Conservation (phyloP, 2,113 vertebrate genomes). For the Oryzias woworae region DNA sequence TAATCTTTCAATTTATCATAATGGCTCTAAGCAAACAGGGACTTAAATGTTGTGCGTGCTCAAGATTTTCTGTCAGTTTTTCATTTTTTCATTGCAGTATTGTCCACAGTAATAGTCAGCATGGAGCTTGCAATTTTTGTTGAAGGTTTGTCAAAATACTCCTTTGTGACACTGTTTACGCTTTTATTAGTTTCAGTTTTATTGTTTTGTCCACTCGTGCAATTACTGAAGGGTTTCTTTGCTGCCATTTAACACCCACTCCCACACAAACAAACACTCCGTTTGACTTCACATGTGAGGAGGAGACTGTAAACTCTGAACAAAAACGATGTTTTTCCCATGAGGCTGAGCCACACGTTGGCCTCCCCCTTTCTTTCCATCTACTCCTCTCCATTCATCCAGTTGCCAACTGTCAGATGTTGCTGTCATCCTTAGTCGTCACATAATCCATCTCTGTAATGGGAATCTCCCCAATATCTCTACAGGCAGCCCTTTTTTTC, state of each 20-base stretch:
- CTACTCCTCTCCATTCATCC: slow-evolving; percentile 50
- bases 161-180: neutral
- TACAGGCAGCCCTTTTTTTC: slow-evolving; percentile 29
- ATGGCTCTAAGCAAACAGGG: too few relatives aligned
- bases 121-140: slow-evolving; percentile 4
- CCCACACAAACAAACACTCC: slow-evolving; percentile 2
- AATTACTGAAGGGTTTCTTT: slow-evolving; percentile 9
- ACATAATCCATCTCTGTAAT: slow-evolving; percentile 64
- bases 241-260: neutral
- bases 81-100: neutral
- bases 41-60: neutral
- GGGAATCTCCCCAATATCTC: slow-evolving; percentile 59
- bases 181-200: neutral
- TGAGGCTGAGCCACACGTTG: slow-evolving; percentile 29
- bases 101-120: neutral
- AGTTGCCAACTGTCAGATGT: slow-evolving; percentile 55
- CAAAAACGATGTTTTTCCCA: slow-evolving; percentile 20
- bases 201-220: slow-evolving; percentile 4
- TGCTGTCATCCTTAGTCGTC: slow-evolving; percentile 59
- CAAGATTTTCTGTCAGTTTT: neutral
- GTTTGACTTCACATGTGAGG: slow-evolving; percentile 18
- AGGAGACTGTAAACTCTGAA: slow-evolving; percentile 16
- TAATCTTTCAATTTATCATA: too few relatives aligned
- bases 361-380: slow-evolving; percentile 29
- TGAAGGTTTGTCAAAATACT: neutral